A percentile compares a stretch with the other conserved stretches of the same genome.
Evolutionary conservation across 2,888 invertebrate genomes (phyloP).

Genomic region (Stenoptilia bipunctidactyla): DNA sequence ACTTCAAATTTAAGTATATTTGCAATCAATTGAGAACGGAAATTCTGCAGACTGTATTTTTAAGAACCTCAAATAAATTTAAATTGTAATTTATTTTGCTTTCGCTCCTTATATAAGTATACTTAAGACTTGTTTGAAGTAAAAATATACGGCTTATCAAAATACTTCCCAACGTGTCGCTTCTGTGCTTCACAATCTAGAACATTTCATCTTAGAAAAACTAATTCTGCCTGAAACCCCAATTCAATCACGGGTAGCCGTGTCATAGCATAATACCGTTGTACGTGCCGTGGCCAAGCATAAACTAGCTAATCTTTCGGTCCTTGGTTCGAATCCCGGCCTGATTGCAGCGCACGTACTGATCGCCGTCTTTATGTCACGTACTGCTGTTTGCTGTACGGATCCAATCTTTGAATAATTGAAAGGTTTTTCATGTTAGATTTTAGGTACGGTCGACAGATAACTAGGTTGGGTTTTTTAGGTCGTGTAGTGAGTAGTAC

Average conservation of each 20-base stretch:
- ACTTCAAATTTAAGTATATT: too few relatives aligned
- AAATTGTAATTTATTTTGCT: too few relatives aligned
- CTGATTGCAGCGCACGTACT: conserved; percentile 26
- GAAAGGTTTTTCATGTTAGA: background rate
- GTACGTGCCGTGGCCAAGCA: conserved; percentile 26
- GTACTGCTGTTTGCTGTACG: conserved; percentile 16
- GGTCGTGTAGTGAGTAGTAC: background rate
- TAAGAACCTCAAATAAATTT: too few relatives aligned
- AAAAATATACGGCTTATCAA: too few relatives aligned
- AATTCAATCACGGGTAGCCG: conserved; percentile 10
- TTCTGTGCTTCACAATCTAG: conserved; percentile 14
- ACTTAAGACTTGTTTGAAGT: too few relatives aligned
- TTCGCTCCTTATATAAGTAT: too few relatives aligned
- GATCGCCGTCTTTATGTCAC: conserved; percentile 17
- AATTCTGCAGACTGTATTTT: too few relatives aligned
- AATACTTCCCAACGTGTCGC: too few relatives aligned
- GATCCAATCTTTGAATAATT: background rate
- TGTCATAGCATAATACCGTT: conserved; percentile 29
- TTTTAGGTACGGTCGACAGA: background rate
- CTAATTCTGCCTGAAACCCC: conserved; percentile 10
- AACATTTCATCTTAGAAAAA: conserved; percentile 12
- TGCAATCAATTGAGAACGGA: too few relatives aligned
- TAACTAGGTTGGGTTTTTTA: background rate
- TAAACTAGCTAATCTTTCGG: conserved; percentile 33
- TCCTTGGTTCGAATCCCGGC: conserved; percentile 23